phyloP scores from a whole-genome alignment of 2,888 invertebrate genomes.

The Erynnis tages region DNA sequence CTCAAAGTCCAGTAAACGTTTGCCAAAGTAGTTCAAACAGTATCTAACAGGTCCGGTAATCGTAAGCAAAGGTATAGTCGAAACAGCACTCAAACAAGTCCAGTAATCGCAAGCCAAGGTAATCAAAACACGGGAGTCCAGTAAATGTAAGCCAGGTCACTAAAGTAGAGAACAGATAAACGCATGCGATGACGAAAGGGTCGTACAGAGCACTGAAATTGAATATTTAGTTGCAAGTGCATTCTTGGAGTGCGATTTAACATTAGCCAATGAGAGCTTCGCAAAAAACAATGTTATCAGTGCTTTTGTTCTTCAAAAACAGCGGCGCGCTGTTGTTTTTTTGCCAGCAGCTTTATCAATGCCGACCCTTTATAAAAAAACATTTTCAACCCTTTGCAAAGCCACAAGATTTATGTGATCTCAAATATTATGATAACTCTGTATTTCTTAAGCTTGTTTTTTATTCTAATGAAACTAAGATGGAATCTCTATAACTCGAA shows the following conservation, averaged over 20 bases:
- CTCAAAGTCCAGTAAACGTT: slow-evolving; percentile 14
- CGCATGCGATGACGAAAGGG: slow-evolving; percentile 12
- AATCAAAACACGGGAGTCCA: background rate
- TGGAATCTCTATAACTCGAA: background rate
- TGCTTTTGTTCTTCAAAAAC: slow-evolving; percentile 4
- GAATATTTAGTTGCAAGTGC: slow-evolving; percentile 2
- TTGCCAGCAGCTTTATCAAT: background rate
- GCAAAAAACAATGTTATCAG: slow-evolving; percentile 14
- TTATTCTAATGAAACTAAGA: background rate
- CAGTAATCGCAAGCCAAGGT: slow-evolving; percentile 13
- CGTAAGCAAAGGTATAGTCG: background rate
- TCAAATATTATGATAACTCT: background rate
- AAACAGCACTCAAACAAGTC: slow-evolving; percentile 4
- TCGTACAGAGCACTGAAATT: slow-evolving; percentile 9
- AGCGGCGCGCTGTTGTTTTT: background rate
- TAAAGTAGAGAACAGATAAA: slow-evolving; percentile 4
- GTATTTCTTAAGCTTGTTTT: background rate
- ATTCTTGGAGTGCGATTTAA: background rate
- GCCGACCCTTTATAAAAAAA: background rate
- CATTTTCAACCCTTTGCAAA: background rate
- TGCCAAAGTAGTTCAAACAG: slow-evolving; percentile 11
- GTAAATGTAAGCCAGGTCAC: slow-evolving; percentile 1
- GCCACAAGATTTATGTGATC: background rate
- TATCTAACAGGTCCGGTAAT: slow-evolving; percentile 1
- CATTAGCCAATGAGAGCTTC: slow-evolving; percentile 12